These are phyloP conservation scores for Eptatretus atami DNA, from an alignment of 2,797 vertebrate genomes.

Conservation along the genomic window DNA sequence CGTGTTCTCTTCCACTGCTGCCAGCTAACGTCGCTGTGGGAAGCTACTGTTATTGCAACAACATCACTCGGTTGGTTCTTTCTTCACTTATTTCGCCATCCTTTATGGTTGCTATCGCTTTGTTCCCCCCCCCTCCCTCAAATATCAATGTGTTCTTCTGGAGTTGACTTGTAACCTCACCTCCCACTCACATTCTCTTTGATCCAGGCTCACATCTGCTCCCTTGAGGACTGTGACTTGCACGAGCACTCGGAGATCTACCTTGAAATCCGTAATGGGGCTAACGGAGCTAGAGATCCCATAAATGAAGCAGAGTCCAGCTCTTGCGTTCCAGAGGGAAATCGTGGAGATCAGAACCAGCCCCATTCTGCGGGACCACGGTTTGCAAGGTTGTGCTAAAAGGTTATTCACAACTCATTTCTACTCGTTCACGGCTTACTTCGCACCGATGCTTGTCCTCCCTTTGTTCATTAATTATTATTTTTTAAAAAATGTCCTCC, in stretches of 20 bases:
- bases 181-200: too few species aligned
- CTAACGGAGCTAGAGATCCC: constrained; percentile 48
- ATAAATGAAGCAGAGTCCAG: constrained; percentile 80
- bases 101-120: too few species aligned
- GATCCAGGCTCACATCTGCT: constrained; percentile 35
- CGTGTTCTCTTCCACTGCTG: constrained; percentile 62
- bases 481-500: too few species aligned
- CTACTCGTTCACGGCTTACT: not conserved
- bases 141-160: too few species aligned
- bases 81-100: too few species aligned
- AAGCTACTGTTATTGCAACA: constrained; percentile 63
- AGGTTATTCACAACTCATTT: not conserved
- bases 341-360: constrained; percentile 67
- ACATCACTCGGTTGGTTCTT: constrained; percentile 45
- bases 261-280: constrained; percentile 72
- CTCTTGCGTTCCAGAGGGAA: constrained; percentile 96
- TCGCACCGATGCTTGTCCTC: not conserved
- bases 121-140: too few species aligned
- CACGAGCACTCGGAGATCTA: constrained; percentile 84
- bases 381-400: constrained; percentile 41
- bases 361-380: constrained; percentile 81
- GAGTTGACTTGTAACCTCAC: too few species aligned
- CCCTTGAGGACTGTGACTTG: constrained; percentile 73
- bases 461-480: too few species aligned
- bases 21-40: constrained; percentile 59